Base-by-base conservation (phyloP, 2,113 vertebrate species). In the Triplophysa rosa region DNA sequence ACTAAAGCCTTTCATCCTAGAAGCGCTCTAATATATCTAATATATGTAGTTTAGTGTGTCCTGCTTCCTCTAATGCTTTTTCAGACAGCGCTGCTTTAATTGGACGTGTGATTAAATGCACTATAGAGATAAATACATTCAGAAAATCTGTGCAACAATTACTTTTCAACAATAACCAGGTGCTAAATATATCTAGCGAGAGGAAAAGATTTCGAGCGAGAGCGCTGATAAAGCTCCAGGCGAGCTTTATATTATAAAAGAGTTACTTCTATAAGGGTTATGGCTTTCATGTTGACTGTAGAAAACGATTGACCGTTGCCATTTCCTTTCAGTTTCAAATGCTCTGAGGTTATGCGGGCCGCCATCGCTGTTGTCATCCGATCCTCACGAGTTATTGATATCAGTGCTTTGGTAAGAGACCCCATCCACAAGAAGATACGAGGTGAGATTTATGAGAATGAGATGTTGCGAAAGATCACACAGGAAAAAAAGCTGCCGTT, bases 21-120 rank as follows among this genome's bases (percentile, higher is more conserved):
- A 17, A 26, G 21, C 47, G 37, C 10, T 17, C 26, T 78, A 63
- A 49, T 70, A 23, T 63, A 45, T 42, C 23, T 62, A 62, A 23
- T 79, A 70, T 63, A 79, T 54, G 78, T 79, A 40, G 78, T 79
- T 71, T 79, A 70, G 47, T 71, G 42, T 12, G n/a, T 52, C 12
- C 67, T 52, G 67, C 78, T 63, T 68, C 58, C 67, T 45, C 67
- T 37, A 56, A 49, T 17, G 67, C 58, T 79, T 63, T 59, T 59
- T 11, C 58, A 77, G 13, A 68, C 16, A 68, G 16, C 16, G 2
- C 58, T 3, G 2, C 67, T 56, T 81, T 81, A 81, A 81, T 81
- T 81, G 72, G 47, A 52, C 19, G n/a, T 3, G 14, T 61, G 33
- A 67, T 77, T 75, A 45, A 81, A 63, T 56, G 23, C 54, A 61